Evolutionary conservation across 2,797 vertebrate genomes (phyloP).

Genomic region (Stomatorhinus walkeri): DNA sequence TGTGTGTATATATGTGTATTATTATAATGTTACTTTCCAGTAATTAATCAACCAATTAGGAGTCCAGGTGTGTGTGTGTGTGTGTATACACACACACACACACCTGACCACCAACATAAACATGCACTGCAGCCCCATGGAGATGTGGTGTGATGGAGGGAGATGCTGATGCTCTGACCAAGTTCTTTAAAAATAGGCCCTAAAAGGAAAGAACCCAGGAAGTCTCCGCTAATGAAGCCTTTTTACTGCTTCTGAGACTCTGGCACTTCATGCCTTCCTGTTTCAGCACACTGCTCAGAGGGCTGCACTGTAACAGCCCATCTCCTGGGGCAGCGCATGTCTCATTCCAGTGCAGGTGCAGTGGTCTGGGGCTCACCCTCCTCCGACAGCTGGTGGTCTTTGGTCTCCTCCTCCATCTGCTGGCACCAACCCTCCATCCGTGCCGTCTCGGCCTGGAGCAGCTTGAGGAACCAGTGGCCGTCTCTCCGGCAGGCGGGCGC

Average conservation of each 20-base stretch:
- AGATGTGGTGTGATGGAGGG: not conserved
- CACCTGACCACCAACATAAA: not conserved
- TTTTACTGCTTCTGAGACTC: not conserved
- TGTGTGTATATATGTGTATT: too few relatives aligned
- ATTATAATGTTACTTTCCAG: too few relatives aligned
- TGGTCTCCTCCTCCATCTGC: slow-evolving; percentile 98
- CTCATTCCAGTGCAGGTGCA: not conserved
- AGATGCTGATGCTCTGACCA: not conserved
- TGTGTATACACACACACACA: too few relatives aligned
- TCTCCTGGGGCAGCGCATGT: not conserved
- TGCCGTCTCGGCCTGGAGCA: slow-evolving; percentile 90
- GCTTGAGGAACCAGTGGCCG: slow-evolving; percentile 95
- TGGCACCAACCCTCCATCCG: slow-evolving; percentile 96
- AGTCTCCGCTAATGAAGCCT: not conserved
- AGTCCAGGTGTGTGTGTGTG: not conserved
- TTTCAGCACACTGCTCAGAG: not conserved
- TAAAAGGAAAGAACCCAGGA: not conserved
- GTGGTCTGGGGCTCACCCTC: slow-evolving; percentile 66
- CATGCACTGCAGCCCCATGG: not conserved
- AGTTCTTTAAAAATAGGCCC: not conserved
- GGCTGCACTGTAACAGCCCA: not conserved
- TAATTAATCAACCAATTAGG: not conserved
- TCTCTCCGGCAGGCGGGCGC: slow-evolving; percentile 73
- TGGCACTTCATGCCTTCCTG: not conserved
- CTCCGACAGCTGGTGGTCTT: slow-evolving; percentile 93